A percentile compares a stretch with the other conserved stretches of the same genome.
phyloP scores from a whole-genome alignment of 2,888 invertebrate genomes.

The Meteorus cinctellus region DNA sequence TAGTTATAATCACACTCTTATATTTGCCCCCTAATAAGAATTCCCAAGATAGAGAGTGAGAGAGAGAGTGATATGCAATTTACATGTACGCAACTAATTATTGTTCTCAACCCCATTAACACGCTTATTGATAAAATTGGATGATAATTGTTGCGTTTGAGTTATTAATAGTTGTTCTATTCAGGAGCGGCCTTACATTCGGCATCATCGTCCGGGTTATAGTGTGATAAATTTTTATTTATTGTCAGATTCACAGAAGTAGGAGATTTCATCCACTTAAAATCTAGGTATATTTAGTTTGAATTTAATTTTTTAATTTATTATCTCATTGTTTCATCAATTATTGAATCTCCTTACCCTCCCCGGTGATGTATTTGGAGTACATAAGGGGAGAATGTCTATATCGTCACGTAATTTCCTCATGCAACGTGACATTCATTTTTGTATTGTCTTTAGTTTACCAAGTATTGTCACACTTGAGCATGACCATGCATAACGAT shows the following conservation, averaged over 20 bases:
- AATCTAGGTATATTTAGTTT: constrained; percentile 49
- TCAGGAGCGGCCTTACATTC: constrained; percentile 35
- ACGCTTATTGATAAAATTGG: constrained; percentile 13
- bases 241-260: constrained; percentile 68
- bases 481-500: constrained; percentile 30
- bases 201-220: constrained; percentile 47
- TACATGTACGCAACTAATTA: background rate
- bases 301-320: constrained; percentile 44
- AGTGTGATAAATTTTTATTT: constrained; percentile 56
- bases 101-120: background rate
- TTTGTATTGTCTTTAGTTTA: constrained; percentile 29
- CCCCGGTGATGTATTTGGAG: background rate
- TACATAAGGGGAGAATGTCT: constrained; percentile 1
- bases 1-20: constrained; percentile 21
- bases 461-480: constrained; percentile 27
- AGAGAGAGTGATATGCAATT: background rate
- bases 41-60: background rate
- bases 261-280: constrained; percentile 64
- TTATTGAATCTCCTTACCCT: constrained; percentile 30
- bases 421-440: constrained; percentile 13
- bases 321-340: constrained; percentile 30
- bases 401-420: constrained; percentile 15
- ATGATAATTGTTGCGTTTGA: constrained; percentile 53
- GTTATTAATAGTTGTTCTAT: constrained; percentile 40
- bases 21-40: constrained; percentile 13